phyloP scores from a whole-genome alignment of 2,888 invertebrate species.

The Helobdella robusta region DNA sequence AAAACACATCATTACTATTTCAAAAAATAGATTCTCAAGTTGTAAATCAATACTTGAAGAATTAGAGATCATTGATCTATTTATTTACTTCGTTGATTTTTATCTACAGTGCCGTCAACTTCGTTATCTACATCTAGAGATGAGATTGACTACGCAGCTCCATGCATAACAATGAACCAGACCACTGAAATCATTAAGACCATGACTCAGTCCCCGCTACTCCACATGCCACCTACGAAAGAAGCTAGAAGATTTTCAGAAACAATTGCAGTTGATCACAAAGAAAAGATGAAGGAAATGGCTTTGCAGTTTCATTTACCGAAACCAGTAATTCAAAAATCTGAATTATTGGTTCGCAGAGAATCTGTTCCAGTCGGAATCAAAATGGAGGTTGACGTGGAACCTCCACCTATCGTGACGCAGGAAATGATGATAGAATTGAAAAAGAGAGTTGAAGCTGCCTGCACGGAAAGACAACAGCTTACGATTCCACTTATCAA shows the following conservation, averaged over 20 bases:
- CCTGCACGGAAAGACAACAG: conserved; percentile 33
- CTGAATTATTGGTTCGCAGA: conserved; percentile 30
- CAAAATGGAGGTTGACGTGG: conserved; percentile 35
- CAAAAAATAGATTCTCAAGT: too few relatives aligned
- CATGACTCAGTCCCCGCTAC: too few relatives aligned
- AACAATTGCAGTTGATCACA: conserved; percentile 35
- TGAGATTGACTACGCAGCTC: conserved; percentile 34
- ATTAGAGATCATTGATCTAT: too few relatives aligned
- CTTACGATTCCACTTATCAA: conserved; percentile 28
- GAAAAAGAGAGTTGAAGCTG: conserved; percentile 31
- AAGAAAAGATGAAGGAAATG: conserved; percentile 30
- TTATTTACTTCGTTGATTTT: too few relatives aligned
- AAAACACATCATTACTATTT: too few relatives aligned
- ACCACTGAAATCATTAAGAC: conserved; percentile 43
- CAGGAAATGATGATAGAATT: conserved; percentile 28
- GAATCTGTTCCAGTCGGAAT: conserved; percentile 30
- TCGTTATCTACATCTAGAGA: too few relatives aligned
- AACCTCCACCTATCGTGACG: conserved; percentile 29
- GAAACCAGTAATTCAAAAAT: conserved; percentile 23
- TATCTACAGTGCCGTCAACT: conserved; percentile 31
- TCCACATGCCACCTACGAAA: too few relatives aligned
- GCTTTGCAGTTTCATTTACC: conserved; percentile 30
- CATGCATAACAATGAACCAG: conserved; percentile 36
- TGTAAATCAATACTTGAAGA: too few relatives aligned
- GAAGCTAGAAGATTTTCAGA: conserved; percentile 35